These are phyloP conservation scores for Eufriesea mexicana DNA, from an alignment of 1,140 invertebrate species.

Conservation along the genomic window DNA sequence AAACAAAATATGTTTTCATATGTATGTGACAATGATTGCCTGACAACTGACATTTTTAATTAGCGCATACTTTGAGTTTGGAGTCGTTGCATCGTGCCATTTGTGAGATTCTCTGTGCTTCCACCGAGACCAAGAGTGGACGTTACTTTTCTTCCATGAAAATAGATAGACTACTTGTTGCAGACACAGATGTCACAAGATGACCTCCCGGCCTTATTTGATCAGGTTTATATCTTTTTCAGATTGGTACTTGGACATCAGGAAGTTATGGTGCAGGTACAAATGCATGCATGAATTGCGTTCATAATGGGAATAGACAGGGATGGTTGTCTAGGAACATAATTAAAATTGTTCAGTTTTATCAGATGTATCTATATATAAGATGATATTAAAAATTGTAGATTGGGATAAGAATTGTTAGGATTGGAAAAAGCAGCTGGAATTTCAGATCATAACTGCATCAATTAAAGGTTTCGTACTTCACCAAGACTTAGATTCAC, in stretches of 20 bases:
- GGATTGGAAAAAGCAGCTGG: slow-evolving; percentile 52
- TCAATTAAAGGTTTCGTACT: slow-evolving; percentile 65
- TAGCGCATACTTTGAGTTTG: slow-evolving; percentile 79
- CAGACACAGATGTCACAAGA: slow-evolving; percentile 63
- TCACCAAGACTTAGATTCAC: slow-evolving; percentile 65
- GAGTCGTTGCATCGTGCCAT: slow-evolving; percentile 71
- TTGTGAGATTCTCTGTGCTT: slow-evolving; percentile 69
- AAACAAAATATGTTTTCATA: slow-evolving; percentile 72
- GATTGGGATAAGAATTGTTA: slow-evolving; percentile 35
- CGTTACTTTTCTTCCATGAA: slow-evolving; percentile 62
- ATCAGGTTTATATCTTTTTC: slow-evolving; percentile 61
- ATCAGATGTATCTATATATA: slow-evolving; percentile 47
- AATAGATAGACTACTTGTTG: slow-evolving; percentile 65
- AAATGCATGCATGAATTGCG: slow-evolving; percentile 65
- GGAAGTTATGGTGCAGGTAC: slow-evolving; percentile 64
- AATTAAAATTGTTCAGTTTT: slow-evolving; percentile 53
- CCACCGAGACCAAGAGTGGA: slow-evolving; percentile 68
- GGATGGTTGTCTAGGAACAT: slow-evolving; percentile 56
- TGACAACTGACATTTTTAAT: slow-evolving; percentile 77
- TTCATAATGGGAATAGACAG: slow-evolving; percentile 51
- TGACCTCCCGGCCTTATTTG: slow-evolving; percentile 51
- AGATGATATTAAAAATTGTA: slow-evolving; percentile 56
- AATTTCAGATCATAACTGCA: slow-evolving; percentile 64
- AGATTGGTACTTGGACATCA: slow-evolving; percentile 56
- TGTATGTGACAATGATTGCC: slow-evolving; percentile 76